Base-by-base conservation (phyloP, 2,888 invertebrate genomes). In the Papilio protenor region DNA sequence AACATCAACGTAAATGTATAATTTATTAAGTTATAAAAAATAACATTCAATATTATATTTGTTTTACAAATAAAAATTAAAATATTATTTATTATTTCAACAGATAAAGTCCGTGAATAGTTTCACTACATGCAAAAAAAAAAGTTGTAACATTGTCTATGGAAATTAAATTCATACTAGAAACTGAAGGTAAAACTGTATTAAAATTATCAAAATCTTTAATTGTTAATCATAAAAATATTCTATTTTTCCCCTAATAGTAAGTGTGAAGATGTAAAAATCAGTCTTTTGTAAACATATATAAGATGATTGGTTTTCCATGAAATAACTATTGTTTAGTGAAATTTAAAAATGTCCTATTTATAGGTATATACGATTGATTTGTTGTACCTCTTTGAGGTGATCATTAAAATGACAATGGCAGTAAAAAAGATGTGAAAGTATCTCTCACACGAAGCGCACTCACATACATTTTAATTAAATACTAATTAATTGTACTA, bases 401-500 rank as follows among this genome's bases (percentile, higher is more conserved):
- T 52, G 8, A 16, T 64, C 11, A 76, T 27, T 57, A 52, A 33
- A 40, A 64, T 61, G 27, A 27, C 40, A 64, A 64, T 66, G 40
- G 66, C 66, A 66, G 23, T 71, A 47, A 11, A 59, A 27, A n/a
- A 52, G 11, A 55, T 80, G 81, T 64, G 79, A 85, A 84, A 81
- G 83, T 83, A 84, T 82, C 86, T 85, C 84, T 87, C 89, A 90
- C 87, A 89, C 90, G 82, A 81, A 87, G 87, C 89, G 88, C 91
- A 90, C 88, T 90, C 89, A 85, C 85, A 91, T 90, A 89, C 88
- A 90, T 89, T 89, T 88, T 87, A 89, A 85, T 89, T 90, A 89
- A 88, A 87, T 90, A 89, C 87, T 84, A 89, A 91, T 90, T 93
- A 93, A 90, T 94, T 94, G 94, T 94, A 94, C 94, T 94, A 92